phyloP scores from a whole-genome alignment of 2,113 vertebrate genomes.

The Piprites chloris region DNA sequence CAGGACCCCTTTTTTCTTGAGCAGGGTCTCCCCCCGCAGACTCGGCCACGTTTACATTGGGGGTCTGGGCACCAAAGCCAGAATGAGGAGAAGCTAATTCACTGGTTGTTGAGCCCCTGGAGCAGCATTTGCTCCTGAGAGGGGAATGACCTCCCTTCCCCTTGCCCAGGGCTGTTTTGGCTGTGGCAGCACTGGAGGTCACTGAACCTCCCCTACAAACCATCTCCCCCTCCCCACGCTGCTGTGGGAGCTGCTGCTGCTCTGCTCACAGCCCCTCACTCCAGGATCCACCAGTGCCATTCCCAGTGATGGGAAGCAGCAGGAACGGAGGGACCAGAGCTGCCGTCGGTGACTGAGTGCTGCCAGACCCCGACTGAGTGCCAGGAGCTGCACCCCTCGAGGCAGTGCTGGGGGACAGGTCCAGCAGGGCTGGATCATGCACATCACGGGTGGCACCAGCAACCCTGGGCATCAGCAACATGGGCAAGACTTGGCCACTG shows the following conservation, averaged over 20 bases:
- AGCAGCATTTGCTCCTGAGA: background rate
- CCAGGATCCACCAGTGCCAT: accelerated
- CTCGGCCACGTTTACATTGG: background rate
- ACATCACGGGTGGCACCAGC: background rate
- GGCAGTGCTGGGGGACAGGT: background rate
- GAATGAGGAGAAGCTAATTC: accelerated
- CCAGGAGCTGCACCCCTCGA: accelerated
- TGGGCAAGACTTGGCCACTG: accelerated
- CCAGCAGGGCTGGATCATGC: background rate
- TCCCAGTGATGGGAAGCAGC: accelerated
- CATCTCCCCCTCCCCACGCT: accelerated
- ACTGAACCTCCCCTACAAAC: background rate
- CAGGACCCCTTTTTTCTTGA: background rate
- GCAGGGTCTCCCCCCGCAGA: accelerated
- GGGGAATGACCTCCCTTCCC: accelerated
- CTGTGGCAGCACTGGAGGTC: background rate
- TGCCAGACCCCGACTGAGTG: background rate
- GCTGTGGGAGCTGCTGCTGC: background rate
- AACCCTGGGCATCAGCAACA: accelerated
- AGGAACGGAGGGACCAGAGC: background rate
- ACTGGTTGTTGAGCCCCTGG: too few species aligned
- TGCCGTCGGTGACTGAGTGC: background rate
- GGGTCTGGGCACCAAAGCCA: background rate
- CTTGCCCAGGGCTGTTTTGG: background rate
- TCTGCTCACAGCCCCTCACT: accelerated